Evolutionary conservation across 2,113 vertebrate species (phyloP), one percentile per base, ranked within the genome.

Genomic region (Centropristis striata): DNA sequence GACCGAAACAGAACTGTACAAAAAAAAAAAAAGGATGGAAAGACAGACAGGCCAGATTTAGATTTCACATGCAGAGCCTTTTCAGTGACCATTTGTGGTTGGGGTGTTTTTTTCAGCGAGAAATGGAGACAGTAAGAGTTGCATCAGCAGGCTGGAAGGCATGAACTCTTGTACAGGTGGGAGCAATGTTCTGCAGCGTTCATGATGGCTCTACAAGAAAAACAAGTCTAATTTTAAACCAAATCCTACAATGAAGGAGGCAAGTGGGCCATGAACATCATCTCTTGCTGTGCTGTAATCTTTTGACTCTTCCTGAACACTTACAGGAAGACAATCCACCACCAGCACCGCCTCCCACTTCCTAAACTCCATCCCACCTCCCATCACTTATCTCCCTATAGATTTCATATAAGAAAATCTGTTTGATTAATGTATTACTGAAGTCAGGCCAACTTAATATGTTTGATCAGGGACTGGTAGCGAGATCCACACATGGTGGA

Each of bases 221-320:
- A 58, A 61, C 39, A 70, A 39, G 71, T 75, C 81, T 69, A 67
- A 85, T 75, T 85, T 85, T 76, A 67, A 87, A 87, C 78, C 57
- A 20, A 72, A 44, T 71, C 42, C 18, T 59, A 25, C 39, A 78
- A 64, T 58, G 66, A 65, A 68, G 47, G 72, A 55, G 51, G 59
- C 39, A 66, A 78, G 37, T 77, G 37, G 71, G 71, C n/a, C 61
- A 51, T 15, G 8, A 49, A 50, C 64, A 65, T 60, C 28, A 59
- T 64, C 53, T 61, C 39, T 54, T 44, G 50, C 28, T 81, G 42
- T 53, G 67, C 82, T 59, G 27, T 42, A 73, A 70, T 73, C 71
- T 46, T 72, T 70, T 46, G 51, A 73, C 37, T 82, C 64, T 57
- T 54, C 32, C 18, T 54, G 49, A 61, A 39, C 46, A 63, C 14